Evolutionary conservation across 2,797 vertebrate species (phyloP).

Genomic region (Lemur catta): DNA sequence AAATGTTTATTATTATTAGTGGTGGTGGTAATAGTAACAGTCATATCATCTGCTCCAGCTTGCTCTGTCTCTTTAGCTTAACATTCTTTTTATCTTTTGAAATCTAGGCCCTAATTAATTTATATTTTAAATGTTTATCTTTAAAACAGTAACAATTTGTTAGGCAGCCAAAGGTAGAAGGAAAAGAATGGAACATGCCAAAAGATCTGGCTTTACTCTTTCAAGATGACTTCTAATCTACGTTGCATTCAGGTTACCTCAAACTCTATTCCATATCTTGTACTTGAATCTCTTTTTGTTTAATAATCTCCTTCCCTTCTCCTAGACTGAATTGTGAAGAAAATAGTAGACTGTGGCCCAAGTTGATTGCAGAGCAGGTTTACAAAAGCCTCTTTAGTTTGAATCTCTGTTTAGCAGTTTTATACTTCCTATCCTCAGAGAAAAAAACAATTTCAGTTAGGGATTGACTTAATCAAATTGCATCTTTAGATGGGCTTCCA

Average conservation of each 20-base stretch:
- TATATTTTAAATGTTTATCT: slow-evolving; percentile 21
- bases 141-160: not conserved
- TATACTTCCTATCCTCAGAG: not conserved
- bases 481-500: not conserved
- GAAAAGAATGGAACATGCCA: not conserved
- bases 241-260: not conserved
- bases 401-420: not conserved
- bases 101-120: not conserved
- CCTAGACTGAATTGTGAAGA: not conserved
- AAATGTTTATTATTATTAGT: not conserved
- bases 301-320: not conserved
- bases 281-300: not conserved
- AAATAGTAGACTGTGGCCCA: not conserved
- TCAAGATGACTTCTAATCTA: not conserved
- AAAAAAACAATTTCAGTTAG: not conserved
- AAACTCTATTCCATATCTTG: not conserved
- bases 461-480: not conserved
- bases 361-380: not conserved
- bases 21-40: not conserved
- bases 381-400: not conserved
- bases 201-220: not conserved
- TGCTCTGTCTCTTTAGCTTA: not conserved
- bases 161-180: not conserved
- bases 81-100: slow-evolving; percentile 1
- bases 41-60: not conserved